Conservation (phyloP, 1,140 invertebrate species). For the Xylocopa sonorina region DNA sequence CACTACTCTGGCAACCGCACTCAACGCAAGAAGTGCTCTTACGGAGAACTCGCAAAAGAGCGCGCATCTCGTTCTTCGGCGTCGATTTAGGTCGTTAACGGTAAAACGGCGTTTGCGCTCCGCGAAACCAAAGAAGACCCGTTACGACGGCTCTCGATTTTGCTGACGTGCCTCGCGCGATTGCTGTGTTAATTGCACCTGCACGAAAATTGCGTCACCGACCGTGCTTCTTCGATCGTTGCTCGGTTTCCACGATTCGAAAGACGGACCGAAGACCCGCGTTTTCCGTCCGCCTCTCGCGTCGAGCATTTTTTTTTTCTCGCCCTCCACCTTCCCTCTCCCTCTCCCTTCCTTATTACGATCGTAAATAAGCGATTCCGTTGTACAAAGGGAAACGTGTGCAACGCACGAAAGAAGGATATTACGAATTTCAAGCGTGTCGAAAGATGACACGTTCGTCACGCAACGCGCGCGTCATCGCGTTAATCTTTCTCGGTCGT, state of each 20-base stretch:
- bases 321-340: neutral
- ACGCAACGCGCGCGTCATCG: constrained; percentile 1
- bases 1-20: constrained; percentile 3
- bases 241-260: neutral
- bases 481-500: constrained; percentile 5
- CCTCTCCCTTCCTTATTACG: too few relatives aligned
- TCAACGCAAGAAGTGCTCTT: constrained; percentile 52
- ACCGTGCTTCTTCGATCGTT: constrained; percentile 19
- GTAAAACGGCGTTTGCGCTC: constrained; percentile 68
- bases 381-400: neutral
- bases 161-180: constrained; percentile 53
- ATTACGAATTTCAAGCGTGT: neutral
- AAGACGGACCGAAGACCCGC: neutral
- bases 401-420: neutral
- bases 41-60: constrained; percentile 43
- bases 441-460: constrained; percentile 3
- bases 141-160: constrained; percentile 67
- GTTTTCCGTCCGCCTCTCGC: neutral
- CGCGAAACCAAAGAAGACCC: constrained; percentile 70
- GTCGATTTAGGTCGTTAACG: constrained; percentile 75
- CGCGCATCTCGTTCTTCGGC: constrained; percentile 55
- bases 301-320: neutral
- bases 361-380: too few relatives aligned
- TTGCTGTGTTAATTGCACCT: constrained; percentile 50
- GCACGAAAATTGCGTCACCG: constrained; percentile 55